Evolutionary conservation across 2,888 invertebrate genomes (phyloP), one percentile per base, ranked within the genome.

Genomic region (Zaprionus bogoriensis): DNA sequence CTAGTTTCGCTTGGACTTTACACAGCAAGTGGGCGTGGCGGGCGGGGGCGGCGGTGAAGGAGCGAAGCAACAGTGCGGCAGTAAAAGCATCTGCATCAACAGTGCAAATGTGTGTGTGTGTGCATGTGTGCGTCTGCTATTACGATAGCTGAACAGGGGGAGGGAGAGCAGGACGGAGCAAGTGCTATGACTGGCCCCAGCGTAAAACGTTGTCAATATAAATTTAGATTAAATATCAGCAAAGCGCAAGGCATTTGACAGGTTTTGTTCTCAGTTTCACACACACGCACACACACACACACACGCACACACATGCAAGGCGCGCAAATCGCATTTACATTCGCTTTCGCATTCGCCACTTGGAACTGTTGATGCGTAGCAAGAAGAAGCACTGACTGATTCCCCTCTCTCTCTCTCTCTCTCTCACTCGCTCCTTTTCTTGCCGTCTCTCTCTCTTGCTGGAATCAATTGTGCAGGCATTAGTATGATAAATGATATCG

Each of bases 401-500:
- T 58, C 38, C 38, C 19, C 19, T n/a, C n/a, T n/a, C 38, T 17
- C 9, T 19, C 4, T 9, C 19, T 9, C 38, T 17, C 38, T 14
- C 10, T 20, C 19, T 17, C 38, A 9, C 9, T 9, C 10, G 0
- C 32, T 19, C 3, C n/a, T 19, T 22, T 22, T 22, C 42, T 36
- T 17, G 20, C 25, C 50, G 28, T 36, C 28, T 50, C 54, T n/a
- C 22, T 22, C 30, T 47, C 23, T 17, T n/a, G n/a, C 48, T 47
- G 52, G 36, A 32, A 58, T 62, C 73, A 77, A 74, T 74, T 74
- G 59, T 73, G 58, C 65, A 53, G 53, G 70, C 74, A 74, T 74
- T 74, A 74, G 69, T 63, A 63, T 77, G 74, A 74, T 74, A 74
- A 74, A 74, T 77, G 65, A 74, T 77, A 74, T 59, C 47, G 20